Evolutionary conservation across 2,797 vertebrate species (phyloP), one percentile per base, ranked within the genome.

Genomic region (Spatula versicolor): DNA sequence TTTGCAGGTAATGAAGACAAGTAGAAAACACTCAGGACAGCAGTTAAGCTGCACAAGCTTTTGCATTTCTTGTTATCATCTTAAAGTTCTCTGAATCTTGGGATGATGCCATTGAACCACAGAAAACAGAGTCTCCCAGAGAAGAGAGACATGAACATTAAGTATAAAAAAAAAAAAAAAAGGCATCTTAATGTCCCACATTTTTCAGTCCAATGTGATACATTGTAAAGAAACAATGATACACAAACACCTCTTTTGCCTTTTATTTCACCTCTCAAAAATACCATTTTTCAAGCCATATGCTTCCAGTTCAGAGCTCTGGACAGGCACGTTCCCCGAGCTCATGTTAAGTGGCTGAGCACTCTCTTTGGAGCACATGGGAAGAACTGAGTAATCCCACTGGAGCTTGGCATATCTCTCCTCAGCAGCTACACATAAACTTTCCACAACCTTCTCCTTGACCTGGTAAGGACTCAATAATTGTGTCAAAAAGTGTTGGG

Each of bases 101-200:
- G 21, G 33, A 62, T 60, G 33, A 54, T 58, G 30, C 12, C 11
- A 15, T 9, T 71, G 30, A 73, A 63, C 37, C 15, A 52, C 31
- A 59, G 35, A 68, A 5, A 55, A 23, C 37, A 31, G 66, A 43
- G 19, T 60, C 48, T 81, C 28, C 20, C 8, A 18, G 11, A 63
- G 37, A 74, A 86, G 17, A 55, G 18, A 75, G 30, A 75, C 14
- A 7, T 59, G 48, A 35, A 48, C 19, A 21, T 39, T 55, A 75
- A 81, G 68, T 43, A 43, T 3, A 21, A 75, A 86, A 84, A 45
- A 4, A 41, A 3, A 7, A 41, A 41, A 7, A 39, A 5, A 86
- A 71, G 52, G 9, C 1, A 0, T 77, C 31, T 52, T 68, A 55
- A n/a, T 8, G 50, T 1, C 3, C 7, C 15, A 30, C 1, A 1